Percentiles rank a stretch among this genome's conserved stretches.
Conservation (phyloP, 2,113 vertebrate genomes). For the Globicephala melas region DNA sequence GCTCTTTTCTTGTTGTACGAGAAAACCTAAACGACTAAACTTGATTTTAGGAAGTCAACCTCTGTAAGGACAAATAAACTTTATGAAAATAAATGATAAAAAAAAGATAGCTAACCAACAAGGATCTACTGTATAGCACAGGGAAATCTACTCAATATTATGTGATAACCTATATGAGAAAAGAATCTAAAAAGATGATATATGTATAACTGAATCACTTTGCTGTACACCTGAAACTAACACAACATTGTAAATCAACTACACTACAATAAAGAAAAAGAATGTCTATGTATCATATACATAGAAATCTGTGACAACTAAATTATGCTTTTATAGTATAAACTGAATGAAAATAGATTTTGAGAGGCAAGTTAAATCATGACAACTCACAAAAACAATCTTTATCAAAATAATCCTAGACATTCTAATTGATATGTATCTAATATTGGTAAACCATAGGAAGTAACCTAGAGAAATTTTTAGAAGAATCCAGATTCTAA, state of each 20-base stretch:
- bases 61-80: not conserved
- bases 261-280: not conserved
- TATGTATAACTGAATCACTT: not conserved
- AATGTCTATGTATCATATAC: not conserved
- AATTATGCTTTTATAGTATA: not conserved
- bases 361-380: not conserved
- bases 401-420: not conserved
- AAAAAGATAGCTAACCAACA: not conserved
- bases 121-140: not conserved
- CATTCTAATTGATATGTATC: not conserved
- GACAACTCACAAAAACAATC: not conserved
- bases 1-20: not conserved
- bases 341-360: not conserved
- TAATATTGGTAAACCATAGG: not conserved
- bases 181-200: not conserved
- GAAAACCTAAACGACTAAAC: not conserved
- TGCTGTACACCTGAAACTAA: not conserved
- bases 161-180: not conserved
- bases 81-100: not conserved
- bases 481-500: not conserved
- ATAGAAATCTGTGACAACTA: not conserved
- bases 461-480: conserved; percentile 9
- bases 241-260: not conserved
- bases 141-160: not conserved
- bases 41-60: conserved; percentile 1